Conservation (phyloP, 2,888 invertebrate species). For the Cinara cedri region DNA sequence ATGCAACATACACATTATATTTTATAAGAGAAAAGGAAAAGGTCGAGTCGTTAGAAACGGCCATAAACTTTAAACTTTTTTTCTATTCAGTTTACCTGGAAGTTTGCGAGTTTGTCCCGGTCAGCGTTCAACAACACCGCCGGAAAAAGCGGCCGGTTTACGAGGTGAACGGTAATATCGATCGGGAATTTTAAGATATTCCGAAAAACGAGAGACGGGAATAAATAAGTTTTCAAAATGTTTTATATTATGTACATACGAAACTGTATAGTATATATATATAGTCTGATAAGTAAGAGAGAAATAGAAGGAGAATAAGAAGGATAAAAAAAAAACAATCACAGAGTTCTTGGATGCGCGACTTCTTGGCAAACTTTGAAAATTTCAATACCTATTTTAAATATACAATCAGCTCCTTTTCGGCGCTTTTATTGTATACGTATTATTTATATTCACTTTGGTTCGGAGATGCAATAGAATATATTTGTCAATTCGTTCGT, state of each 20-base stretch:
- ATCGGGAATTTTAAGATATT: slow-evolving; percentile 44
- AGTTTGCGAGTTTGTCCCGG: slow-evolving; percentile 32
- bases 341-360: slow-evolving; percentile 17
- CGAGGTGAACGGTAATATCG: slow-evolving; percentile 40
- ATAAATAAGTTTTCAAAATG: slow-evolving; percentile 37
- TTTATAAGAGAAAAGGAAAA: not conserved
- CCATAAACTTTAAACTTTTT: slow-evolving; percentile 24
- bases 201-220: not conserved
- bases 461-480: not conserved
- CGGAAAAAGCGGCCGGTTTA: slow-evolving; percentile 5
- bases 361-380: slow-evolving; percentile 49
- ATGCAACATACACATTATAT: not conserved
- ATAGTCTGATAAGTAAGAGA: slow-evolving; percentile 3
- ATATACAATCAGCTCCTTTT: slow-evolving; percentile 41
- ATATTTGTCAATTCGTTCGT: not conserved
- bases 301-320: not conserved
- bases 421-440: slow-evolving; percentile 26
- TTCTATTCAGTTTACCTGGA: slow-evolving; percentile 21
- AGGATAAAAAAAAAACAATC: slow-evolving; percentile 46
- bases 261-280: slow-evolving; percentile 31
- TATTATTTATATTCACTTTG: slow-evolving; percentile 31
- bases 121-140: slow-evolving; percentile 2
- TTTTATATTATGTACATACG: slow-evolving; percentile 9
- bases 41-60: slow-evolving; percentile 26
- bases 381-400: slow-evolving; percentile 49